Evolutionary conservation across 2,888 invertebrate genomes (phyloP).

Genomic region (Cryptus viduatorius): DNA sequence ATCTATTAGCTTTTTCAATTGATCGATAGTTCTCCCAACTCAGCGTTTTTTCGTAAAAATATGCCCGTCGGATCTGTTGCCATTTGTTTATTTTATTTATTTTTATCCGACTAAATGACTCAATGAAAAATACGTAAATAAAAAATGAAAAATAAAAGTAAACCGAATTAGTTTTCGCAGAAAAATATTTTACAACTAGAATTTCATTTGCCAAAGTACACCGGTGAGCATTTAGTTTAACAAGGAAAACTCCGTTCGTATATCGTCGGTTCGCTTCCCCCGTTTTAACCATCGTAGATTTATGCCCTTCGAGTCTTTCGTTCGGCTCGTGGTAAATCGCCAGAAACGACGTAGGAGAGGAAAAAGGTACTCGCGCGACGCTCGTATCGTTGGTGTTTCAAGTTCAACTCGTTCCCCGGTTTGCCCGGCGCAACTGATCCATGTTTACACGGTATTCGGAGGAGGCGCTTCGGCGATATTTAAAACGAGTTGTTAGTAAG

Average conservation of each 20-base stretch:
- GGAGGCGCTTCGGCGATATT: slow-evolving; percentile 32
- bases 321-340: slow-evolving; percentile 34
- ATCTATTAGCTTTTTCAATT: too few species aligned
- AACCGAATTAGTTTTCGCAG: too few species aligned
- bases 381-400: slow-evolving; percentile 11
- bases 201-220: too few species aligned
- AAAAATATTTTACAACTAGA: too few species aligned
- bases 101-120: too few species aligned
- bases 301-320: slow-evolving; percentile 17
- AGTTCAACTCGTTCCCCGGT: slow-evolving; percentile 10
- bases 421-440: slow-evolving; percentile 3
- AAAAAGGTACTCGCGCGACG: neutral
- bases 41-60: too few species aligned
- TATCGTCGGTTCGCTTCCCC: neutral
- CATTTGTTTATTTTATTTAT: too few species aligned
- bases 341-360: slow-evolving; percentile 10
- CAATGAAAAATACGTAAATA: too few species aligned
- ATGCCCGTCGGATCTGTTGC: too few species aligned
- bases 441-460: slow-evolving; percentile 22
- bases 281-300: slow-evolving; percentile 24
- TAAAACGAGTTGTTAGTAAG: slow-evolving; percentile 53
- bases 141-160: too few species aligned
- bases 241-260: neutral
- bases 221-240: too few species aligned
- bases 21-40: too few species aligned